Percentiles rank a stretch among this genome's conserved stretches.
phyloP scores from a whole-genome alignment of 2,113 vertebrate species.

The Rana temporaria region DNA sequence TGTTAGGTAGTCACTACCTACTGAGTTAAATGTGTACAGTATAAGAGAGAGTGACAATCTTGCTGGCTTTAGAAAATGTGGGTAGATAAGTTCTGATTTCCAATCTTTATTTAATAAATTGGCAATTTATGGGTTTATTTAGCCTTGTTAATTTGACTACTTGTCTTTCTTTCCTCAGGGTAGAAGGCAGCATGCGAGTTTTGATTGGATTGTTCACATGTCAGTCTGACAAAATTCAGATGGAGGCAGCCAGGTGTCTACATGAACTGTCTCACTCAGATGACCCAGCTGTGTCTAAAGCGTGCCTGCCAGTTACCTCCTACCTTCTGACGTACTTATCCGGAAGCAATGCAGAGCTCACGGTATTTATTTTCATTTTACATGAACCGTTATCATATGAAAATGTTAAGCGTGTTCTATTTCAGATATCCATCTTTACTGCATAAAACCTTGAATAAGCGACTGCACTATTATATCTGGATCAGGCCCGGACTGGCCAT shows the following conservation, averaged over 20 bases:
- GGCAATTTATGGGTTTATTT: background rate
- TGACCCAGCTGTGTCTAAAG: slow-evolving; percentile 74
- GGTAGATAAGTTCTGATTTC: too few species aligned
- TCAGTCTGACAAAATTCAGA: slow-evolving; percentile 80
- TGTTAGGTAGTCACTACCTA: too few species aligned
- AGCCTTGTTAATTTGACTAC: background rate
- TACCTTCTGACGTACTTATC: slow-evolving; percentile 95
- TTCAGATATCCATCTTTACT: too few species aligned
- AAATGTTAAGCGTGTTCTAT: too few species aligned
- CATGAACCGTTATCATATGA: background rate
- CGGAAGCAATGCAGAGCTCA: slow-evolving; percentile 86
- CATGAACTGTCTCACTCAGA: slow-evolving; percentile 90
- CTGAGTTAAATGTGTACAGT: too few species aligned
- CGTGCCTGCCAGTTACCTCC: slow-evolving; percentile 87
- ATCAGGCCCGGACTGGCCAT: too few species aligned
- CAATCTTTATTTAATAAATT: too few species aligned
- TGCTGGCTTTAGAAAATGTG: too few species aligned
- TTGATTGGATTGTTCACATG: slow-evolving; percentile 88
- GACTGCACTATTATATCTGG: too few species aligned
- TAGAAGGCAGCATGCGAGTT: slow-evolving; percentile 83
- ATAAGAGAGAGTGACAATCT: too few species aligned
- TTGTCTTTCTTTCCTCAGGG: slow-evolving; percentile 68
- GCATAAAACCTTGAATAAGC: too few species aligned
- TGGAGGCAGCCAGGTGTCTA: slow-evolving; percentile 85
- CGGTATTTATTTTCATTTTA: slow-evolving; percentile 72